Base-by-base conservation (phyloP, 2,113 vertebrate genomes). In the Psittacula cyanocephala region DNA sequence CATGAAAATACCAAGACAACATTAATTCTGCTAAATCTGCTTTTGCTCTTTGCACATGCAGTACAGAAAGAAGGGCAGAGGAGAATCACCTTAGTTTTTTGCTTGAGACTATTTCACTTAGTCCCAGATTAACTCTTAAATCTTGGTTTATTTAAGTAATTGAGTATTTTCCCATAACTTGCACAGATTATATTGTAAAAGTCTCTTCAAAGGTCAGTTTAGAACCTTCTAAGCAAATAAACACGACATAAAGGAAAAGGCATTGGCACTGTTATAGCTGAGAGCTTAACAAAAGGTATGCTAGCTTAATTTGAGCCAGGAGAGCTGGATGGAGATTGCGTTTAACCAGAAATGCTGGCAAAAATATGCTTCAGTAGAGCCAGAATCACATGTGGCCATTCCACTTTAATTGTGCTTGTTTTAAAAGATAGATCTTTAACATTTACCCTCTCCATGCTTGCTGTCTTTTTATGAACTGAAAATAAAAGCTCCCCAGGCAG, bases 391-490 rank as follows among this genome's bases (percentile, higher is more conserved):
- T 96, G 92, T 93, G 93, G 95, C 92, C 95, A 94, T 95, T 96
- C 82, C 90, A 81, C 80, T 97, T 96, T 95, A 96, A 97, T 96
- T 97, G 93, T 90, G 94, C 96, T 96, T 93, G 76, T 94, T 96
- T 96, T 90, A 96, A 96, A 95, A 91, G 93, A 96, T 93, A 90
- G 64, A 75, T 91, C 90, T 96, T 96, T 97, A 96, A 91, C 93
- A 88, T 95, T 95, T 96, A 94, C 93, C 93, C 95, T 95, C 92
- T 76, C 86, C 88, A 62, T 86, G 82, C 92, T 96, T 69, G 88
- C 96, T 96, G 93, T 90, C 93, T 95, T 90, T 97, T 95, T 96
- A 96, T 90, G 95, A 96, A 94, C 95, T 96, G 95, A 93, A 96
- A 94, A 94, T 94, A 94, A 96, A 96, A 96, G 93, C 83, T 96